phyloP scores from a whole-genome alignment of 2,888 invertebrate species.

The Meliscaeva auricollis region DNA sequence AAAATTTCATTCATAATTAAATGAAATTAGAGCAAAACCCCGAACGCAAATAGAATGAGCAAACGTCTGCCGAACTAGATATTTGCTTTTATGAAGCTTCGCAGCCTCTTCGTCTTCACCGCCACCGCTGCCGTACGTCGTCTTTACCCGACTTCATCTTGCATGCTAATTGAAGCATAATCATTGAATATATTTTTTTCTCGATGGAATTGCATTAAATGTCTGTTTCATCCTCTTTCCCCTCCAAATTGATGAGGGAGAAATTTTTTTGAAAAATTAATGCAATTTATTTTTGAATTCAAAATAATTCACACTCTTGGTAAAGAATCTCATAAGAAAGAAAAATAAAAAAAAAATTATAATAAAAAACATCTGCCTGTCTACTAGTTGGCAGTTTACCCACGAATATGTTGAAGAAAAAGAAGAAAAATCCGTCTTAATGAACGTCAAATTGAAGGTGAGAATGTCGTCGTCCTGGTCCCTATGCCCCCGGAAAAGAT shows the following conservation, averaged over 20 bases:
- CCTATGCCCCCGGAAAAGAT: constrained; percentile 37
- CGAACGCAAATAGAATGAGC: constrained; percentile 46
- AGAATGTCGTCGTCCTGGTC: constrained; percentile 30
- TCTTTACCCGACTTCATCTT: background rate
- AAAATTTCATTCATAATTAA: constrained; percentile 50
- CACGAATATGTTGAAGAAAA: constrained; percentile 47
- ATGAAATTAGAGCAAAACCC: constrained; percentile 40
- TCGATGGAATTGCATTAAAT: constrained; percentile 46
- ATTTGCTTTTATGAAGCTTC: background rate
- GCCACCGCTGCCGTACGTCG: background rate
- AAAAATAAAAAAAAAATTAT: constrained; percentile 11
- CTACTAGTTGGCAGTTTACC: constrained; percentile 64
- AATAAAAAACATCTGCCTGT: constrained; percentile 44
- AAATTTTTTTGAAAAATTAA: constrained; percentile 61
- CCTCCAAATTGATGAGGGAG: background rate
- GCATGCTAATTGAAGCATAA: constrained; percentile 40
- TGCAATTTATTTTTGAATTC: constrained; percentile 60
- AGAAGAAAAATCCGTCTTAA: constrained; percentile 51
- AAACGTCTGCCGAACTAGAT: background rate
- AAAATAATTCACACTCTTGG: constrained; percentile 46
- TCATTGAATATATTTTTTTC: constrained; percentile 5
- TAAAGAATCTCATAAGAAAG: background rate
- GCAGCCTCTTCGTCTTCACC: background rate
- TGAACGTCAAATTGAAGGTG: constrained; percentile 69
- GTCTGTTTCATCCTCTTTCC: background rate